These are phyloP conservation scores for Lucinisca nassula DNA, from an alignment of 2,888 invertebrate species.

Conservation along the genomic window DNA sequence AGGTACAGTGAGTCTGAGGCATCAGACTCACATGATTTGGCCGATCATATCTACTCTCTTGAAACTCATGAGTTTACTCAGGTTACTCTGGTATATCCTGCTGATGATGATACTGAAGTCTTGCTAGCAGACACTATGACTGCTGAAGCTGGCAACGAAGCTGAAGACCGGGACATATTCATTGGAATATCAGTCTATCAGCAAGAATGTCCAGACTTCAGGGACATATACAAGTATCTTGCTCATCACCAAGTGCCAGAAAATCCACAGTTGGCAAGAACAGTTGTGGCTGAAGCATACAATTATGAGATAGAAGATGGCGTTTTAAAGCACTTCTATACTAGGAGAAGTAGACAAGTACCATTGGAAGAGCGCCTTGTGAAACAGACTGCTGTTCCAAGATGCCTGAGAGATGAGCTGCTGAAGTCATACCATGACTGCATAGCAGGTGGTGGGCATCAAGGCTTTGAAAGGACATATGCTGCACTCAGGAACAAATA, in stretches of 20 bases:
- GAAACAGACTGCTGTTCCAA: constrained; percentile 25
- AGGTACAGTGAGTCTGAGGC: constrained; percentile 3
- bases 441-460: constrained; percentile 57
- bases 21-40: constrained; percentile 3
- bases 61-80: background rate
- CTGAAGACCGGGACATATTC: background rate
- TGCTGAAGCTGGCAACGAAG: background rate
- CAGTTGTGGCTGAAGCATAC: background rate
- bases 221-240: constrained; percentile 14
- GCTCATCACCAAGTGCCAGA: constrained; percentile 2
- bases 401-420: constrained; percentile 35
- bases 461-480: constrained; percentile 67
- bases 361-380: constrained; percentile 14
- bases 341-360: constrained; percentile 7
- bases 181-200: background rate
- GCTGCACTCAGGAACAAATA: constrained; percentile 53
- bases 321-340: background rate
- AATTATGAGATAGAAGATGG: constrained; percentile 18
- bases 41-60: constrained; percentile 2
- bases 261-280: background rate
- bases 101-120: constrained; percentile 9
- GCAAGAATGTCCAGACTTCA: constrained; percentile 6
- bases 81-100: background rate
- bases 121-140: background rate
- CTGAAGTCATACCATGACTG: constrained; percentile 61